phyloP scores from a whole-genome alignment of 2,888 invertebrate species.

The Subacronicta megacephala region DNA sequence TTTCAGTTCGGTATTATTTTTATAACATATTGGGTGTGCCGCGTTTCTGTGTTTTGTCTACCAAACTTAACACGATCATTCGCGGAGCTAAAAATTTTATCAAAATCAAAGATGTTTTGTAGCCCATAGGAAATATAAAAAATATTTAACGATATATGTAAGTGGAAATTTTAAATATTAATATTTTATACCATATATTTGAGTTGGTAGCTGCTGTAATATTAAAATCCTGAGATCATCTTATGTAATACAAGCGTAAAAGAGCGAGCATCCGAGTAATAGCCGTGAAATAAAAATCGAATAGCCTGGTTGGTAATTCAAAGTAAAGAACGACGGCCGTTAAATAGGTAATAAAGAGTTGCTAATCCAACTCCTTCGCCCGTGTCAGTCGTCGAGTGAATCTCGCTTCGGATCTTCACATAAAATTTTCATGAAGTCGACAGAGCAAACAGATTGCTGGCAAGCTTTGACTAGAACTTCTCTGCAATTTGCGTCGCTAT shows the following conservation, averaged over 20 bases:
- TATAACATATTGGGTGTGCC: too few species aligned
- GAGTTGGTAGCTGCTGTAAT: conserved; percentile 2
- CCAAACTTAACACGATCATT: too few species aligned
- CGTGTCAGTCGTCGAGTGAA: neutral
- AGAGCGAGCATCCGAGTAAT: neutral
- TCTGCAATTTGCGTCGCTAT: conserved; percentile 9
- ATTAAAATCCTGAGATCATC: conserved; percentile 10
- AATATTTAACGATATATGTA: too few species aligned
- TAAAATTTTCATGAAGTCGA: conserved; percentile 38
- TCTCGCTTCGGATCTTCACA: conserved; percentile 13
- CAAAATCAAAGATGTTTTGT: too few species aligned
- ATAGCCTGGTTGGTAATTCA: neutral
- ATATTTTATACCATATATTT: too few species aligned
- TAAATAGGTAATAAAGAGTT: conserved; percentile 13
- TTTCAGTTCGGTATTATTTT: conserved; percentile 7
- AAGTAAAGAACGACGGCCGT: neutral
- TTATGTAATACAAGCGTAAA: conserved; percentile 6
- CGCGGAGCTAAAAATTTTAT: too few species aligned
- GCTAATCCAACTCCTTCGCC: conserved; percentile 1
- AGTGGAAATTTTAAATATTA: too few species aligned
- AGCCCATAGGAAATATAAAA: too few species aligned
- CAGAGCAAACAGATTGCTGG: conserved; percentile 21
- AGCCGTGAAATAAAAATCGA: neutral
- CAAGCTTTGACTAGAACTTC: conserved; percentile 18
- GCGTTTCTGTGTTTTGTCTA: too few species aligned